Conservation (phyloP, 2,888 invertebrate species). For the Augochlorella aurata region DNA sequence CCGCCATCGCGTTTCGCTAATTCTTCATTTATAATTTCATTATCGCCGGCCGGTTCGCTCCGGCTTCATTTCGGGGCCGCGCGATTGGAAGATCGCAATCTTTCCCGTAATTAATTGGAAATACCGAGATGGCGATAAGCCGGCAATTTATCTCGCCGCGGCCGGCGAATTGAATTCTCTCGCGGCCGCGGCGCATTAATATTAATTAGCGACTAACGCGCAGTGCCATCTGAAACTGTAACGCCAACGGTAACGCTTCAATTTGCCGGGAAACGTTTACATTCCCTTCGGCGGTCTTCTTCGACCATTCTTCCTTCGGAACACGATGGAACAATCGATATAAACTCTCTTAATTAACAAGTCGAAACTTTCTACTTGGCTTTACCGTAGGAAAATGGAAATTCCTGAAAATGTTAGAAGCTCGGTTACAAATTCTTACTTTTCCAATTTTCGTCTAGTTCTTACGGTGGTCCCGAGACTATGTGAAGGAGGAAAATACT, state of each 20-base stretch:
- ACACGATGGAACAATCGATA: not conserved
- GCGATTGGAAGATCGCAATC: constrained; percentile 55
- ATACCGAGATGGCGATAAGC: constrained; percentile 57
- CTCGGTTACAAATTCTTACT: too few species aligned
- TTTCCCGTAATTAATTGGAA: constrained; percentile 56
- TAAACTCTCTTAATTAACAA: not conserved
- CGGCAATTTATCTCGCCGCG: constrained; percentile 47
- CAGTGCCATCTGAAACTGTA: constrained; percentile 51
- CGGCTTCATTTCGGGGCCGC: constrained; percentile 22
- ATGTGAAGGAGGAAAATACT: too few species aligned
- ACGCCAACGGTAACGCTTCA: constrained; percentile 47
- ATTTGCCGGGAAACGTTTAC: constrained; percentile 32
- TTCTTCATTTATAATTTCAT: constrained; percentile 50
- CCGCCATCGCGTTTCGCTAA: constrained; percentile 13
- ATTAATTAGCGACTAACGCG: constrained; percentile 57
- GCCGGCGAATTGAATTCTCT: constrained; percentile 55
- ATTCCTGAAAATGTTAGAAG: too few species aligned
- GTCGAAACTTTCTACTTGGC: not conserved
- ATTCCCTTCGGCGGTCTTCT: not conserved
- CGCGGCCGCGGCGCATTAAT: constrained; percentile 50
- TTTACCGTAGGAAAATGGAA: too few species aligned
- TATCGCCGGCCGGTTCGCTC: constrained; percentile 11
- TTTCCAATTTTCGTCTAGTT: too few species aligned
- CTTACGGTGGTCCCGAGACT: too few species aligned
- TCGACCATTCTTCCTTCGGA: not conserved